Conservation (phyloP, 2,797 vertebrate genomes). For the Petrocephalus sullivani region DNA sequence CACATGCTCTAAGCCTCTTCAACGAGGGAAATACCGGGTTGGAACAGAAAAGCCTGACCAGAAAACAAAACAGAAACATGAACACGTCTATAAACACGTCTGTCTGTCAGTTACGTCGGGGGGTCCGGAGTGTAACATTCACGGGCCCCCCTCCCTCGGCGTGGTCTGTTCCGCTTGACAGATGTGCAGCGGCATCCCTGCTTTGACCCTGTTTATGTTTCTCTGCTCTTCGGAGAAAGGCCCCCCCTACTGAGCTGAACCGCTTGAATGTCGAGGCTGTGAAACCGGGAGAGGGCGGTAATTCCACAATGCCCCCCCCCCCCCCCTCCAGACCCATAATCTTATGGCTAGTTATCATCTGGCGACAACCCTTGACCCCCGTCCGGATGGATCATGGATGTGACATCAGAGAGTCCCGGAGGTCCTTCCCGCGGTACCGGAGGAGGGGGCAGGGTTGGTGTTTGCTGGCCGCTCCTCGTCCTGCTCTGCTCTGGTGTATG, state of each 20-base stretch:
- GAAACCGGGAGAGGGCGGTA: neutral
- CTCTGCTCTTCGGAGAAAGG: neutral
- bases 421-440: conserved; percentile 34
- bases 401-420: neutral
- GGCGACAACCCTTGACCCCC: neutral
- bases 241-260: neutral
- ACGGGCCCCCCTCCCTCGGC: neutral
- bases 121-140: conserved; percentile 16
- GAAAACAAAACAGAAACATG: conserved; percentile 45
- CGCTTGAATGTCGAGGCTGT: neutral
- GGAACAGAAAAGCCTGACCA: conserved; percentile 34
- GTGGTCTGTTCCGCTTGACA: neutral
- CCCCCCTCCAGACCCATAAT: neutral
- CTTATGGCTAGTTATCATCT: neutral
- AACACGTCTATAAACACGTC: conserved; percentile 27
- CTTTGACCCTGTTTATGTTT: neutral
- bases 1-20: conserved; percentile 14
- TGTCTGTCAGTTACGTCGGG: conserved; percentile 38
- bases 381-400: neutral
- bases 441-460: conserved; percentile 11
- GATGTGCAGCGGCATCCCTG: neutral
- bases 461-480: neutral
- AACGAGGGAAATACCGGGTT: conserved; percentile 27
- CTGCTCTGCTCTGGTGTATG: neutral
- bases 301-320: neutral